A percentile compares a stretch with the other conserved stretches of the same genome.
phyloP scores from a whole-genome alignment of 2,888 invertebrate species.

The Hybos culiciformis region DNA sequence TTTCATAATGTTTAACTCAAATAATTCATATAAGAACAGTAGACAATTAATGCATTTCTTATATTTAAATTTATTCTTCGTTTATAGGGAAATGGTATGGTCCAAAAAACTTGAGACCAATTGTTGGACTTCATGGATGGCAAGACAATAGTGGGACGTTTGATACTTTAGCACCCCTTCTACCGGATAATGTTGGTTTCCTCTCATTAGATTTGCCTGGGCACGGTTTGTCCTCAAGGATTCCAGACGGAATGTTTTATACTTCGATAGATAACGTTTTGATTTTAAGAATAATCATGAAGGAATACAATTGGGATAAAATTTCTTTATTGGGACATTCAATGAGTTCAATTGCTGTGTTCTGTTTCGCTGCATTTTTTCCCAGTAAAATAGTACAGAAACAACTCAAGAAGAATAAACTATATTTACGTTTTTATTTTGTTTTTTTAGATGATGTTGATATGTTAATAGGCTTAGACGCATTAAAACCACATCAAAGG shows the following conservation, averaged over 20 bases:
- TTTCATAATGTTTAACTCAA: too few species aligned
- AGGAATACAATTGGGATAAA: slow-evolving; percentile 54
- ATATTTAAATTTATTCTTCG: too few species aligned
- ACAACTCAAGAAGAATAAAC: too few species aligned
- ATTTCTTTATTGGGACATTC: slow-evolving; percentile 56
- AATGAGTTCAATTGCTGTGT: slow-evolving; percentile 48
- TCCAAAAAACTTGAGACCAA: slow-evolving; percentile 44
- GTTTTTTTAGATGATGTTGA: slow-evolving; percentile 33
- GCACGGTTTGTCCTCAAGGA: slow-evolving; percentile 55
- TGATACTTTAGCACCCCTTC: slow-evolving; percentile 51
- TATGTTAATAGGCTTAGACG: slow-evolving; percentile 27
- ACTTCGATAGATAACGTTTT: slow-evolving; percentile 34
- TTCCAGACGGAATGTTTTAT: slow-evolving; percentile 46
- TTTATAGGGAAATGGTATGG: slow-evolving; percentile 67
- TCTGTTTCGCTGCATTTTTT: slow-evolving; percentile 46
- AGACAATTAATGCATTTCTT: too few species aligned
- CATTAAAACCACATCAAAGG: slow-evolving; percentile 25
- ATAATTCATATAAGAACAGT: too few species aligned
- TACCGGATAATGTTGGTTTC: slow-evolving; percentile 38
- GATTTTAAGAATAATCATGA: slow-evolving; percentile 42
- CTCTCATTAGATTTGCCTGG: slow-evolving; percentile 56
- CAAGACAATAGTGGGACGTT: slow-evolving; percentile 66
- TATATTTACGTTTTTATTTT: too few species aligned
- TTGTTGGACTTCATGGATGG: slow-evolving; percentile 65
- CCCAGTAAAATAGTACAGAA: slow-evolving; percentile 44